These are phyloP conservation scores for Margaritifera margaritifera DNA, from an alignment of 2,888 invertebrate species.

Conservation along the genomic window DNA sequence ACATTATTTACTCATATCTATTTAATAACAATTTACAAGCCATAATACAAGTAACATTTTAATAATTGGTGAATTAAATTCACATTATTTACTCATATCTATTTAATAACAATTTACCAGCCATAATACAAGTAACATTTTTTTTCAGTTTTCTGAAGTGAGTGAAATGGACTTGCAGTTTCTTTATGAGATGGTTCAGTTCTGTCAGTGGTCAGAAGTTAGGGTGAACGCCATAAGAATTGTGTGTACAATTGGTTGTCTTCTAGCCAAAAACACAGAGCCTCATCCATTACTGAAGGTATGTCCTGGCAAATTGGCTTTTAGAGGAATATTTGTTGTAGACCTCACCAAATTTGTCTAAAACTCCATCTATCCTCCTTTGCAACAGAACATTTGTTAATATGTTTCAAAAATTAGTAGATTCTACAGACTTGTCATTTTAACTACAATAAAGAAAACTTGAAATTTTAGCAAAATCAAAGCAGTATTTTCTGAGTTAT, in stretches of 20 bases:
- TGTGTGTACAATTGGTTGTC: constrained; percentile 61
- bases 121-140: neutral
- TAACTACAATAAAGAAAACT: too few species aligned
- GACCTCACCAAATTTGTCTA: constrained; percentile 1
- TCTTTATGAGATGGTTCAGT: constrained; percentile 60
- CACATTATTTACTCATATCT: too few species aligned
- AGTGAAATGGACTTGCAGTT: constrained; percentile 62
- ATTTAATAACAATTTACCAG: too few species aligned
- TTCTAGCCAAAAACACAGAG: constrained; percentile 41
- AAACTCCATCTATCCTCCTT: too few species aligned
- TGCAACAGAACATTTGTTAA: too few species aligned
- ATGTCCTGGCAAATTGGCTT: neutral
- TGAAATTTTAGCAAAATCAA: too few species aligned
- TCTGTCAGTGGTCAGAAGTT: constrained; percentile 53
- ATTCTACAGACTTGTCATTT: too few species aligned
- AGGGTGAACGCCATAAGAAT: constrained; percentile 63
- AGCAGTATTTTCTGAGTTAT: too few species aligned
- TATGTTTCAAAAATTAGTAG: too few species aligned
- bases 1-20: too few species aligned
- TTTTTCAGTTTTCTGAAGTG: constrained; percentile 55
- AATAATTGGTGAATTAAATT: too few species aligned
- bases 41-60: neutral
- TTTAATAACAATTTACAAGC: too few species aligned
- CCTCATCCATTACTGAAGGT: constrained; percentile 58
- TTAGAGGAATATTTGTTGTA: constrained; percentile 1